These are phyloP conservation scores for Hyperoodon ampullatus DNA, from an alignment of 2,113 vertebrate genomes.

Conservation along the genomic window DNA sequence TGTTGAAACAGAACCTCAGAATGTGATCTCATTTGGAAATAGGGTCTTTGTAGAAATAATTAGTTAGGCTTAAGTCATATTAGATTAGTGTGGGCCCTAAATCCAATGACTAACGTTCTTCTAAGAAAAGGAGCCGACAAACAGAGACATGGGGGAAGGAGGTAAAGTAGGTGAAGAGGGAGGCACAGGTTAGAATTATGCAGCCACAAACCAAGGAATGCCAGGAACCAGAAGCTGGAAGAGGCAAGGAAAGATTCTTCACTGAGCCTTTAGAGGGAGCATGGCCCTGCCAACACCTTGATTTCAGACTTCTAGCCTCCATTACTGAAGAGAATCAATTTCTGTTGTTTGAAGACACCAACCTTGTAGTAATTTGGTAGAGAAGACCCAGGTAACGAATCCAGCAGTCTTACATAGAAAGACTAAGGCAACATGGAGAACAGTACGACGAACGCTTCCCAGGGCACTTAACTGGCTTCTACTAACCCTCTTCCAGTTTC, in stretches of 20 bases:
- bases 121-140: not conserved
- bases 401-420: not conserved
- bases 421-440: not conserved
- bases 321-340: not conserved
- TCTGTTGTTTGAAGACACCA: not conserved
- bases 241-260: not conserved
- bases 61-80: not conserved
- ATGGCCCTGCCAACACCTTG: not conserved
- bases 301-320: not conserved
- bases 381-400: not conserved
- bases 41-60: not conserved
- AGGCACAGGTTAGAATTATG: not conserved
- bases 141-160: not conserved
- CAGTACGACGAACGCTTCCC: not conserved
- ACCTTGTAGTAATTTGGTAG: not conserved
- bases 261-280: not conserved
- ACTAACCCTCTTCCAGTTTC: not conserved
- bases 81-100: not conserved
- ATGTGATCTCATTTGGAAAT: not conserved
- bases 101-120: not conserved
- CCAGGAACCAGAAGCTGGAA: not conserved
- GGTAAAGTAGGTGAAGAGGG: not conserved
- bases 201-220: not conserved
- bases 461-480: not conserved
- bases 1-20: not conserved